Percentiles rank a stretch among this genome's conserved stretches.
Evolutionary conservation across 2,797 vertebrate genomes (phyloP).

Genomic region (Arnoldichthys spilopterus): DNA sequence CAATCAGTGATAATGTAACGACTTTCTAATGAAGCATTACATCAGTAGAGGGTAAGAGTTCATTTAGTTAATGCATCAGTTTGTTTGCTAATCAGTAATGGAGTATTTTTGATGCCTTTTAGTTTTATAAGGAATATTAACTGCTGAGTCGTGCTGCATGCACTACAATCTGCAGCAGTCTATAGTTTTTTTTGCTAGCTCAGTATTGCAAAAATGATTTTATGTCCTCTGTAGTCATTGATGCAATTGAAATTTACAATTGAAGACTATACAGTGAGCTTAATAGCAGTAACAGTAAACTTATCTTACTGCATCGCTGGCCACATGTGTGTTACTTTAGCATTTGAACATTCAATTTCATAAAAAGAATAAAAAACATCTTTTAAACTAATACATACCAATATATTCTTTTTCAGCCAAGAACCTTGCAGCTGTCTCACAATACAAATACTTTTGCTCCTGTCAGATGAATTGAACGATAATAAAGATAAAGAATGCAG

Average conservation of each 20-base stretch:
- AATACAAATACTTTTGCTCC: background rate
- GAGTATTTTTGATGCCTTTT: too few relatives aligned
- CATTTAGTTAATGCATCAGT: background rate
- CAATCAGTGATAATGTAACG: too few relatives aligned
- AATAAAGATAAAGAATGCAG: background rate
- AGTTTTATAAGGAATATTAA: too few relatives aligned
- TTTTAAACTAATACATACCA: background rate
- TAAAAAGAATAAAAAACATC: background rate
- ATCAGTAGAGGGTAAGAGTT: too few relatives aligned
- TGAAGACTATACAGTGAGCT: background rate
- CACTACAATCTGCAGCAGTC: too few relatives aligned
- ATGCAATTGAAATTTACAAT: too few relatives aligned
- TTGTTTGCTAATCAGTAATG: background rate
- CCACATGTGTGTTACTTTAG: background rate
- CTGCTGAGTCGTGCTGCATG: too few relatives aligned
- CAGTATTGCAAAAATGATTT: too few relatives aligned
- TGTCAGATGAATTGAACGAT: background rate
- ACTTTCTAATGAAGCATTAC: too few relatives aligned
- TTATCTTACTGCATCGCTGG: background rate
- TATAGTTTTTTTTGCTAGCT: too few relatives aligned
- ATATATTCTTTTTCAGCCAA: background rate
- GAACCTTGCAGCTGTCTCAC: background rate
- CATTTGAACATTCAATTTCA: background rate
- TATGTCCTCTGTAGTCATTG: too few relatives aligned
- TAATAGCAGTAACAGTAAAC: too few relatives aligned